A percentile compares a stretch with the other conserved stretches of the same genome.
These are phyloP conservation scores for Chaenocephalus aceratus DNA, from an alignment of 2,113 vertebrate species.

Conservation along the genomic window DNA sequence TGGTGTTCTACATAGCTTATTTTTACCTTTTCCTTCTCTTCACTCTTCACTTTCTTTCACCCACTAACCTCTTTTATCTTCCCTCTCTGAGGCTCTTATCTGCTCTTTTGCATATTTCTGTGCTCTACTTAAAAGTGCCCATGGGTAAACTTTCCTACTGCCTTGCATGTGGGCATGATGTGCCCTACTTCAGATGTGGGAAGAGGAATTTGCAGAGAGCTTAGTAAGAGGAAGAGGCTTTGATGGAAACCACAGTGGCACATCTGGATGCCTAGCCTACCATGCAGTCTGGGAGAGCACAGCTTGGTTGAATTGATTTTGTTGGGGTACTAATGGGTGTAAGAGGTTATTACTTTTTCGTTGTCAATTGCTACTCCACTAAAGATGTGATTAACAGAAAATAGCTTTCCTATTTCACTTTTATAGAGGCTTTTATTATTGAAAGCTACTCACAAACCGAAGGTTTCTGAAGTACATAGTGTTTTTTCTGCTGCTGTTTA, in stretches of 20 bases:
- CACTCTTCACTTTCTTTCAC: background rate
- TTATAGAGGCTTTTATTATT: background rate
- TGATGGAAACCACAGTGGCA: conserved; percentile 13
- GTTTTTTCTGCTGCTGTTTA: background rate
- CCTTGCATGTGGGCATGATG: conserved; percentile 4
- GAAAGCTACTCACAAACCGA: background rate
- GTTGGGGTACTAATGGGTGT: background rate
- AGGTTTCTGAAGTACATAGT: background rate
- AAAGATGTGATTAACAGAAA: background rate
- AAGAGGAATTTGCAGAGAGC: background rate
- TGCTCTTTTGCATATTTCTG: conserved; percentile 19
- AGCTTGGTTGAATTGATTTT: background rate
- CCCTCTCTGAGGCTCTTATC: conserved; percentile 41
- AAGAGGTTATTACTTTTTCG: background rate
- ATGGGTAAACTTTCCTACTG: background rate
- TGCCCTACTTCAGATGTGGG: conserved; percentile 16
- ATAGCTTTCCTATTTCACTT: background rate
- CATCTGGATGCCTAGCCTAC: conserved; percentile 22
- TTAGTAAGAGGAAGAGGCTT: background rate
- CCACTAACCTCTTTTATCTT: conserved; percentile 18
- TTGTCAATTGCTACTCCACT: background rate
- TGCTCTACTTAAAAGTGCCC: conserved; percentile 12
- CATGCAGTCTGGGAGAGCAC: conserved; percentile 1
- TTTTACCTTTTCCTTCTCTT: background rate
- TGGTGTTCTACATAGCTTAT: background rate